Evolutionary conservation across 2,113 vertebrate genomes (phyloP).

Genomic region (Thunnus thynnus): DNA sequence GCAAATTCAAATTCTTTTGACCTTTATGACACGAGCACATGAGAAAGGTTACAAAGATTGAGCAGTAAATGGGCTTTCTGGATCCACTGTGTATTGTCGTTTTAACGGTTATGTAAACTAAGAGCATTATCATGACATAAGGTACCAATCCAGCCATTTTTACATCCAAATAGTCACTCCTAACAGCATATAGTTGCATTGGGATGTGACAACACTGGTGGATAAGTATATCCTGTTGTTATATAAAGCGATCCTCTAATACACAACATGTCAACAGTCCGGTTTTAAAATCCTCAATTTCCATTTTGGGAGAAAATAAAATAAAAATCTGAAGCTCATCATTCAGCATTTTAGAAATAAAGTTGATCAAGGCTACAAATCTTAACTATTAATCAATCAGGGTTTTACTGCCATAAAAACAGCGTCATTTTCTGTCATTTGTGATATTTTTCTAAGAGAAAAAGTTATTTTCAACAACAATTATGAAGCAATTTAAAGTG

Average conservation of each 20-base stretch:
- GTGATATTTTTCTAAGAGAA: background rate
- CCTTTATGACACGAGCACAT: conserved; percentile 30
- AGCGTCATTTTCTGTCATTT: background rate
- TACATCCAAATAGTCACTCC: conserved; percentile 20
- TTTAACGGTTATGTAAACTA: conserved; percentile 66
- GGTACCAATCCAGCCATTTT: conserved; percentile 43
- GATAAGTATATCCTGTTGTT: conserved; percentile 36
- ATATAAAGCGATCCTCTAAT: conserved; percentile 40
- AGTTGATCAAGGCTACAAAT: no score
- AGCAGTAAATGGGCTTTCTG: conserved; percentile 40
- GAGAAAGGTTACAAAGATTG: conserved; percentile 10
- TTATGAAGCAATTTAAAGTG: background rate
- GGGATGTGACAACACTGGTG: background rate
- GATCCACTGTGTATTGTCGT: conserved; percentile 33
- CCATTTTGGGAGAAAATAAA: background rate
- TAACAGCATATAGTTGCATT: background rate
- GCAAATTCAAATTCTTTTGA: background rate
- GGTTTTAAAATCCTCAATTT: background rate
- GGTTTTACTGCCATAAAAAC: no score
- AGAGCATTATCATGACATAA: conserved; percentile 63
- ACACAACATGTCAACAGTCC: background rate
- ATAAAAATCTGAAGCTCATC: background rate
- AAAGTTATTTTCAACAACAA: background rate
- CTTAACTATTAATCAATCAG: no score
- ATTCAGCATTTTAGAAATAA: background rate